Percentiles rank a stretch among this genome's conserved stretches.
Evolutionary conservation across 2,888 invertebrate genomes (phyloP).

Genomic region (Rhamphomyia laevipes): DNA sequence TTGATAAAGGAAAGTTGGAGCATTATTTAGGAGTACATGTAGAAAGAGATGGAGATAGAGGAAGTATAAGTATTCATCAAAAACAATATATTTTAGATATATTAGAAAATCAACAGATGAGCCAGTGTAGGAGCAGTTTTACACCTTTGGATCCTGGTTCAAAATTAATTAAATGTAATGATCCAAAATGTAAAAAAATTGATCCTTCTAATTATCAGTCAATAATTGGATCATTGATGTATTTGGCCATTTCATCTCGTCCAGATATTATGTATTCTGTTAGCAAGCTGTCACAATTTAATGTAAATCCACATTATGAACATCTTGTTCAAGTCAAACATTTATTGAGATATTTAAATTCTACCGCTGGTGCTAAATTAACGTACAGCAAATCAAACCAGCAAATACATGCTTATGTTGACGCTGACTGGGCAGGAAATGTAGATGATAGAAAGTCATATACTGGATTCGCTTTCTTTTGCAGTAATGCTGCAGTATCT

Average conservation of each 20-base stretch:
- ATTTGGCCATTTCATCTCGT: constrained; percentile 2
- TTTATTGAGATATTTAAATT: constrained; percentile 4
- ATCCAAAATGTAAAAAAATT: not conserved
- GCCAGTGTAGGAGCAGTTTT: constrained; percentile 1
- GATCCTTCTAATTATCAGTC: constrained; percentile 6
- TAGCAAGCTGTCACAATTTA: constrained; percentile 3
- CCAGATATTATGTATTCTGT: constrained; percentile 6
- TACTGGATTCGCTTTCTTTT: constrained; percentile 1
- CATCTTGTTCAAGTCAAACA: constrained; percentile 5
- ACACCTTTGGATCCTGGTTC: constrained; percentile 5
- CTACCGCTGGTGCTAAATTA: constrained; percentile 1
- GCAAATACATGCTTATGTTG: not conserved
- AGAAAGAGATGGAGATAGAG: no score
- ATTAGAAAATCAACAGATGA: not conserved
- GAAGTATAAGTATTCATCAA: no score
- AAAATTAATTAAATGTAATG: not conserved
- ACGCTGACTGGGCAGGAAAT: constrained; percentile 7
- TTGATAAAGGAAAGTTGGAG: not conserved
- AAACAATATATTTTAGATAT: no score
- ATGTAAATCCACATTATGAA: constrained; percentile 1
- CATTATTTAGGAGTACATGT: not conserved
- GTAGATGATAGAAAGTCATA: constrained; percentile 4
- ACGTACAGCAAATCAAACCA: not conserved
- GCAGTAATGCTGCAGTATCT: not conserved
- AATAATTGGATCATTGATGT: constrained; percentile 7